These are phyloP conservation scores for Rousettus madagascariensis DNA, from an alignment of 2,797 vertebrate genomes.

Conservation along the genomic window DNA sequence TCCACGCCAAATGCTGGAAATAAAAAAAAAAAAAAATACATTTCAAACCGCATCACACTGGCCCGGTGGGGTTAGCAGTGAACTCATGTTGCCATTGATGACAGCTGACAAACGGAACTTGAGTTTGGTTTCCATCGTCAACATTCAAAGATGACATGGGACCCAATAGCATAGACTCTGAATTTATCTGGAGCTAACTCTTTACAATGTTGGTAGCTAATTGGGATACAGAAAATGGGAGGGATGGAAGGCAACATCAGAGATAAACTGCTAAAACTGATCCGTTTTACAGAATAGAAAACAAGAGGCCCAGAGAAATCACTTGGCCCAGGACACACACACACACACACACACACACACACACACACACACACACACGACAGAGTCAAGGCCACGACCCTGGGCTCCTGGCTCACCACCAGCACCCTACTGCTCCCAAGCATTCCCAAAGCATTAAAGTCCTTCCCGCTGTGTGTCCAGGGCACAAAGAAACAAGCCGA, in stretches of 20 bases:
- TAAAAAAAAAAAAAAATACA: neutral
- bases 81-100: neutral
- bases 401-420: neutral
- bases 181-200: neutral
- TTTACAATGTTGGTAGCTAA: neutral
- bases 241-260: too few relatives aligned
- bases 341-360: neutral
- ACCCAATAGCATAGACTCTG: neutral
- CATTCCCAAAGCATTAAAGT: neutral
- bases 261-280: neutral
- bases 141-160: neutral
- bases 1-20: neutral
- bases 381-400: neutral
- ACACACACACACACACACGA: too few relatives aligned
- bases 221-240: neutral
- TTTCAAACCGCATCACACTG: neutral
- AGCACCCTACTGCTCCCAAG: rapidly evolving
- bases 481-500: neutral
- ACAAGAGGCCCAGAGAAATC: neutral
- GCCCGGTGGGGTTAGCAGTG: neutral
- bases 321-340: neutral
- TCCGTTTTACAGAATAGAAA: neutral
- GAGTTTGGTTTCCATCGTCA: neutral
- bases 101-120: neutral
- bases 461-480: neutral